Evolutionary conservation across 2,888 invertebrate genomes (phyloP), one percentile per base, ranked within the genome.

Genomic region (Hypolimnas misippus): DNA sequence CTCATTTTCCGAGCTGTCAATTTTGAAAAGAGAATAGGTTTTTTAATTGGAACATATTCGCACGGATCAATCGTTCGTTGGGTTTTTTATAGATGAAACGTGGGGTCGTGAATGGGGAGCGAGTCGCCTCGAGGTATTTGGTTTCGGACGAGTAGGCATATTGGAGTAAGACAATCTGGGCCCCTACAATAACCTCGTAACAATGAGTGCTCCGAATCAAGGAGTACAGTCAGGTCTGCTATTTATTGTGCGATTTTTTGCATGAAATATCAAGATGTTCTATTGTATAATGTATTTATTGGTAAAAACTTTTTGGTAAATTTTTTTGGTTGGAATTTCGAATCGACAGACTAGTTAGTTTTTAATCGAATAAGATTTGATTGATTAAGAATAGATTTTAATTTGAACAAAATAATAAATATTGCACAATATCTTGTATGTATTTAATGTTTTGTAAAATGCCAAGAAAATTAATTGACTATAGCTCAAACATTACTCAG

Each of bases 11-110:
- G 61, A 58, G 61, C 60, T 61, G 66, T 65, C 66, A 66, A 56
- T 54, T 64, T 64, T 62, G 62, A 70, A 70, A 58, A 61, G 65
- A 51, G 69, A 63, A 63, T 55, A 62, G 46, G 52, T 66, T 67
- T 86, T 86, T 86, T 89, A 90, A 89, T 90, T 90, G 89, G 88
- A 88, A 86, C 88, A 90, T 89, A 89, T 90, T 90, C 86, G 77
- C 73, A 66, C 42, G 42, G 80, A 79, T 84, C 82, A 81, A 78
- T 79, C 77, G 76, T 69, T 42, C 42, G 42, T 72, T 77, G 74
- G 76, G 75, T 75, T 79, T 82, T 81, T 81, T 82, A 70, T 76
- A 74, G 70, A 75, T 71, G 65, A 73, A 74, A 72, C n/a, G 67
- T 72, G 74, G 78, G 78, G 78, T 63, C 62, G 51, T 68, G 67